Evolutionary conservation across 2,797 vertebrate species (phyloP), one percentile per base, ranked within the genome.

Genomic region (Alectoris magna): DNA sequence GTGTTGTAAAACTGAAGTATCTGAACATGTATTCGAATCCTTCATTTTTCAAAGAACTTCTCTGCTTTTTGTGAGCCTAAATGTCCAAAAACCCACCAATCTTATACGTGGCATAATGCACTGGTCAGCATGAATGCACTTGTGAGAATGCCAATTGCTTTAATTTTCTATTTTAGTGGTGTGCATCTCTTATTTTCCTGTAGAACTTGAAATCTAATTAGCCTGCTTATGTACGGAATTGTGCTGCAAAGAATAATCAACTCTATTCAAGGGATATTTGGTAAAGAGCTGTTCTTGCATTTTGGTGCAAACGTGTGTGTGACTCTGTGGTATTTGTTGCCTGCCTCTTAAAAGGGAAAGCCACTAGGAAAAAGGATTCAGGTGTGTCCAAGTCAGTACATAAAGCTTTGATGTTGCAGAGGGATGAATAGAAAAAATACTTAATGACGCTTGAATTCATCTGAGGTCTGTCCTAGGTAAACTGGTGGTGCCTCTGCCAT

Each of bases 1-100:
- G 70, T 76, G 34, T 81, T 95, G 66, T 90, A 97, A 84, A 96
- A 93, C 90, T 96, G 92, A 95, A 79, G 17, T 77, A 53, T 69
- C 67, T 95, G 87, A 95, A 91, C 93, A 89, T 95, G 86, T 90
- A 92, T 88, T 84, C 64, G 77, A 94, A 64, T 76, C 7, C 39
- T 79, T 88, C 34, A 43, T 84, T 88, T 94, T 92, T 63, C 34
- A 34, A 34, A 34, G 84, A 55, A 18, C 29, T 18, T 77, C 46
- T 72, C 74, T 75, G 48, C 41, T 78, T 91, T 51, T 9, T 77
- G 44, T 4, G 10, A 67, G 9, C n/a, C 31, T 84, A 23, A 79
- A 94, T 86, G 36, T 66, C 23, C 27, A 7, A 46, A 75, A 90
- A 23, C 21, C 46, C 88, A 5, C 34, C 17, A 14, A 6, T 41